Conservation (phyloP, 2,113 vertebrate species). For the Peromyscus californicus region DNA sequence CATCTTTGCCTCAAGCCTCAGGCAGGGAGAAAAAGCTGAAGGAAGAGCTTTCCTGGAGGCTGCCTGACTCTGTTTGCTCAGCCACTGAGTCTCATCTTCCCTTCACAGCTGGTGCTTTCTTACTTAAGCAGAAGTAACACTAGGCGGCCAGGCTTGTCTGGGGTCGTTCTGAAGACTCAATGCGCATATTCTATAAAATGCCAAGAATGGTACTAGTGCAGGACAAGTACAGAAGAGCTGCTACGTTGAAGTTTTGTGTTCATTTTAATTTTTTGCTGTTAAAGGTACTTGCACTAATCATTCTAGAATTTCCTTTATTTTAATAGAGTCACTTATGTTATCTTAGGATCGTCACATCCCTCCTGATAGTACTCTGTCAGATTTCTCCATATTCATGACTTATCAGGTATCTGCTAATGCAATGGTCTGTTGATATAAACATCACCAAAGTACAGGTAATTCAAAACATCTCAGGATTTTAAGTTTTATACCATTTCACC, state of each 20-base stretch:
- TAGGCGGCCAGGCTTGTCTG: neutral
- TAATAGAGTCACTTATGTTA: neutral
- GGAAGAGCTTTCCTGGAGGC: neutral
- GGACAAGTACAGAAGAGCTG: neutral
- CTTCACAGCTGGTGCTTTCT: too few relatives aligned
- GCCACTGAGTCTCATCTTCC: neutral
- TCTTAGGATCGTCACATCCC: neutral
- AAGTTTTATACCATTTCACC: neutral
- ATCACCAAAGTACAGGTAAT: neutral
- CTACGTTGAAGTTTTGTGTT: neutral
- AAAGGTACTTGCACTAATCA: neutral
- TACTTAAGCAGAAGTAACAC: neutral
- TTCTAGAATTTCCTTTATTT: neutral
- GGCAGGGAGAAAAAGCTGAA: too few relatives aligned
- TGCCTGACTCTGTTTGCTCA: neutral
- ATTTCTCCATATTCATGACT: neutral
- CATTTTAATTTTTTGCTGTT: neutral
- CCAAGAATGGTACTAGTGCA: neutral
- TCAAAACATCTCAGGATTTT: neutral
- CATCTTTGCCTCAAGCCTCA: neutral
- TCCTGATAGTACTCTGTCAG: neutral
- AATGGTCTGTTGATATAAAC: neutral
- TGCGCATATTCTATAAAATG: neutral
- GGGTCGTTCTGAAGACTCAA: neutral
- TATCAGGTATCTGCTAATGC: neutral